Evolutionary conservation across 2,888 invertebrate species (phyloP).

Genomic region (Clanis bilineata): DNA sequence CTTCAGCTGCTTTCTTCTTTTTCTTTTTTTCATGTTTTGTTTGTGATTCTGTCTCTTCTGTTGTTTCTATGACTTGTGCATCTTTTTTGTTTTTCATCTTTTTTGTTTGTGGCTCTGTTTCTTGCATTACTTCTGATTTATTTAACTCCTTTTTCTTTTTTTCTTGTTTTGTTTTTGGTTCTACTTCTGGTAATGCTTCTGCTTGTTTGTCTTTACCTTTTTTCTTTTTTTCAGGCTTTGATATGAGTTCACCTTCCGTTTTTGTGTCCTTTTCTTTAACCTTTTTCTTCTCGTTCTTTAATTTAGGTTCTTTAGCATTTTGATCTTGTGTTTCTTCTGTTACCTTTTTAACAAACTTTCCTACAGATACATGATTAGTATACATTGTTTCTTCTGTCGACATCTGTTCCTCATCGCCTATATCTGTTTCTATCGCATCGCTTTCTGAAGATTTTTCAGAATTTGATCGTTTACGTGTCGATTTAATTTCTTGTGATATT

Average conservation of each 20-base stretch:
- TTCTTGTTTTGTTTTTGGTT: background rate
- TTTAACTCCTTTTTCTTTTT: background rate
- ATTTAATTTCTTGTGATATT: conserved; percentile 19
- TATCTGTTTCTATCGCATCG: conserved; percentile 62
- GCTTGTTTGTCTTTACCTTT: background rate
- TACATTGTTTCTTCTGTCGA: conserved; percentile 53
- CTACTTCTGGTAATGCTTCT: background rate
- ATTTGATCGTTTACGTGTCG: conserved; percentile 22
- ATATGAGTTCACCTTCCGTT: background rate
- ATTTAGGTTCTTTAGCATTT: background rate
- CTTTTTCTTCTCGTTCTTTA: background rate
- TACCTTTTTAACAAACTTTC: background rate
- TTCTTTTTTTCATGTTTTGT: conserved; percentile 10
- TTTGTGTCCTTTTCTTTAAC: background rate
- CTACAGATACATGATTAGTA: background rate
- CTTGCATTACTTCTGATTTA: background rate
- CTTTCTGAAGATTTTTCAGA: conserved; percentile 52
- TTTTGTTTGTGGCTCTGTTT: conserved; percentile 8
- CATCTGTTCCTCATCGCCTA: conserved; percentile 51
- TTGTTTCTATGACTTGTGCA: conserved; percentile 1
- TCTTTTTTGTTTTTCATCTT: conserved; percentile 5
- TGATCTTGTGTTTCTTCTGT: background rate
- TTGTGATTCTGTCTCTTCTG: conserved; percentile 5
- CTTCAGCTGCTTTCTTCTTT: conserved; percentile 24
- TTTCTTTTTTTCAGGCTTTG: background rate